phyloP scores from a whole-genome alignment of 2,797 vertebrate species.

The Acanthurus tractus region DNA sequence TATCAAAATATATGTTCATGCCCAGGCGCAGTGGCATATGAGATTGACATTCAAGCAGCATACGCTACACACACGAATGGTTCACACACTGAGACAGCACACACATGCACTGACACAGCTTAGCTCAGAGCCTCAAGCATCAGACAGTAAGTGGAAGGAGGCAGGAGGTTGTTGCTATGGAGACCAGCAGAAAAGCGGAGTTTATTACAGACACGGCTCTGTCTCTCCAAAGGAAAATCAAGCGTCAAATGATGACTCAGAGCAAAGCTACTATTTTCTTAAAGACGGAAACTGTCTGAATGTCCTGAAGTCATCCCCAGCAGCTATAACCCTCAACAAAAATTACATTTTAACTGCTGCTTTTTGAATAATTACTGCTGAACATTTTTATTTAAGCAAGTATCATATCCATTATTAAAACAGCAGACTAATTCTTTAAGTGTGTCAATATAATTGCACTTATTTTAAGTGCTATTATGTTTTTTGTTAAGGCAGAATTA shows the following conservation, averaged over 20 bases:
- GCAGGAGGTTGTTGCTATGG: constrained; percentile 81
- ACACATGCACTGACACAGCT: constrained; percentile 18
- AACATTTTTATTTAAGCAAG: constrained; percentile 13
- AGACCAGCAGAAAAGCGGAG: constrained; percentile 73
- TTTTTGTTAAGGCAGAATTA: constrained; percentile 28
- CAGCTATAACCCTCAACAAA: neutral
- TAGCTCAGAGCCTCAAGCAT: constrained; percentile 55
- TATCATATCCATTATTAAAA: constrained; percentile 22
- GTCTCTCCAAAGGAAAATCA: constrained; percentile 63
- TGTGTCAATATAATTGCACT: constrained; percentile 25
- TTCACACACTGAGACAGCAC: constrained; percentile 22
- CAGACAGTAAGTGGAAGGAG: constrained; percentile 56
- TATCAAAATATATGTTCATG: constrained; percentile 34
- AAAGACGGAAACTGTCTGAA: constrained; percentile 10
- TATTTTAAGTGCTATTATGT: constrained; percentile 21
- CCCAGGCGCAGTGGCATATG: neutral
- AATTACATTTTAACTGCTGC: constrained; percentile 11
- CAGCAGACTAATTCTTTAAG: constrained; percentile 21
- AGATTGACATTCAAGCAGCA: constrained; percentile 38
- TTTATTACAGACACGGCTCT: constrained; percentile 71
- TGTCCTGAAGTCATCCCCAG: neutral
- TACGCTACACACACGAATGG: constrained; percentile 19
- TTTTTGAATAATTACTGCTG: neutral
- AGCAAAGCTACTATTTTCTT: constrained; percentile 11
- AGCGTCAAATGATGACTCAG: constrained; percentile 51